Evolutionary conservation across 2,888 invertebrate genomes (phyloP).

Genomic region (Calephelis perditalis): DNA sequence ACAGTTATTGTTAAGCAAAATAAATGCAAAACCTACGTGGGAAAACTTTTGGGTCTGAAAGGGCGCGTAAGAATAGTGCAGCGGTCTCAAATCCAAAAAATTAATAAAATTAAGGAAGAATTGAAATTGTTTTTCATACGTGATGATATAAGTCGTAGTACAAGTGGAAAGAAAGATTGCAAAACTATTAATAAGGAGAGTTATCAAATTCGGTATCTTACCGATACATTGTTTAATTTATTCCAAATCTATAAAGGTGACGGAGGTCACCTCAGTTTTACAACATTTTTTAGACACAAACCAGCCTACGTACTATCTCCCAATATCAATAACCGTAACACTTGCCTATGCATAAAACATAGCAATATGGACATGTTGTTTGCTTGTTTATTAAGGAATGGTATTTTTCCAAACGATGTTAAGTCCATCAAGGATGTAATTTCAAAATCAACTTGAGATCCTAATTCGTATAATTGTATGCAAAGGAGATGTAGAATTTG

Average conservation of each 20-base stretch:
- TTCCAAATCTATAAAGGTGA: no score
- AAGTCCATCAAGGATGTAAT: background rate
- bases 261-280: no score
- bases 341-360: conserved; percentile 11
- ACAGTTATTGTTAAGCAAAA: background rate
- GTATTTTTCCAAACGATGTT: background rate
- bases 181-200: no score
- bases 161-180: background rate
- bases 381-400: background rate
- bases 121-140: background rate
- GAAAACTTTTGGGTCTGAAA: background rate
- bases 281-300: background rate
- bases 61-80: background rate
- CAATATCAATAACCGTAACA: conserved; percentile 9
- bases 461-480: background rate
- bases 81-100: background rate
- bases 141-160: background rate
- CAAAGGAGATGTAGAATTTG: background rate
- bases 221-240: no score
- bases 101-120: background rate
- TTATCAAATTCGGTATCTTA: conserved; percentile 20
- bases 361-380: background rate
- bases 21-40: background rate
- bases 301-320: conserved; percentile 9
- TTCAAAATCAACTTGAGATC: background rate